A percentile compares a stretch with the other conserved stretches of the same genome.
Conservation (phyloP, 2,797 vertebrate genomes). For the Lacerta agilis region DNA sequence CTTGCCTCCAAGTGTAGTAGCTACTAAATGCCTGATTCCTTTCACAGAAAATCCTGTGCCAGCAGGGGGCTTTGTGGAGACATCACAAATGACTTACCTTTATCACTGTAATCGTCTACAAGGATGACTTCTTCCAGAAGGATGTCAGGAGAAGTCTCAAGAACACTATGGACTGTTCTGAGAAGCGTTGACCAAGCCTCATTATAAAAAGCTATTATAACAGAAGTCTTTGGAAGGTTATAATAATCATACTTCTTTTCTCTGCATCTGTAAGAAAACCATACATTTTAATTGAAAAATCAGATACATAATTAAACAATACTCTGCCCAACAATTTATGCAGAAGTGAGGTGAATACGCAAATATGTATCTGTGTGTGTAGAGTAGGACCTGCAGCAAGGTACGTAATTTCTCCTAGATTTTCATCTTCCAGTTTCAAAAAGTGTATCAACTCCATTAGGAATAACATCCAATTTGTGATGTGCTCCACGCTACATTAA, state of each 20-base stretch:
- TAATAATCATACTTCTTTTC: constrained; percentile 85
- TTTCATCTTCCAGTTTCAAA: neutral
- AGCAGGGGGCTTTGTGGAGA: neutral
- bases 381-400: neutral
- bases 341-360: neutral
- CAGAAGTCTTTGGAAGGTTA: constrained; percentile 83
- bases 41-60: neutral
- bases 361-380: neutral
- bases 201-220: constrained; percentile 91
- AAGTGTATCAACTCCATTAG: neutral
- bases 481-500: neutral
- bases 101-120: constrained; percentile 97
- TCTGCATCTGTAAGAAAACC: constrained; percentile 82
- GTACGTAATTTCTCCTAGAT: neutral
- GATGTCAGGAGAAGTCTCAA: constrained; percentile 93
- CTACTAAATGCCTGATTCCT: neutral
- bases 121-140: constrained; percentile 93
- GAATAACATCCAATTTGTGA: neutral
- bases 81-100: constrained; percentile 81
- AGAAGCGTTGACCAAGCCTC: constrained; percentile 91
- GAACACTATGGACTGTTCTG: constrained; percentile 90
- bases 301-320: constrained; percentile 23
- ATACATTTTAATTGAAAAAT: constrained; percentile 20
- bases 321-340: neutral
- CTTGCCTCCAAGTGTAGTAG: neutral